A percentile compares a stretch with the other conserved stretches of the same genome.
Conservation (phyloP, 2,113 vertebrate genomes). For the Progne subis region DNA sequence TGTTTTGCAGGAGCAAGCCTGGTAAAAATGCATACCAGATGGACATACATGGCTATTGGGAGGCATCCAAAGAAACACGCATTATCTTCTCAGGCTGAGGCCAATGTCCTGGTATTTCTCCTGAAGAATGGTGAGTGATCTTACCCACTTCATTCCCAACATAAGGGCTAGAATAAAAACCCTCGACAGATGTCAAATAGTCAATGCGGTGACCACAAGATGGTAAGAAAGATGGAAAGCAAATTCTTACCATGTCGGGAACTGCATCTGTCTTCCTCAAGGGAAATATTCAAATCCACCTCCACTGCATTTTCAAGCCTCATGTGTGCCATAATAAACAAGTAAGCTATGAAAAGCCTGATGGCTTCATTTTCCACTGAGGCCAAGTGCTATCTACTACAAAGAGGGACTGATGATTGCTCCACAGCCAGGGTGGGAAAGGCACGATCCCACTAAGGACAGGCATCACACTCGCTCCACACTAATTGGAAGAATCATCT, state of each 20-base stretch:
- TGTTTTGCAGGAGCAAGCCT: not conserved
- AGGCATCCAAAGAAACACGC: not conserved
- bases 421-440: not conserved
- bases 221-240: not conserved
- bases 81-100: not conserved
- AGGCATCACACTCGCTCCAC: not conserved
- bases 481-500: not conserved
- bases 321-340: not conserved
- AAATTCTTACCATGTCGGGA: not conserved
- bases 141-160: not conserved
- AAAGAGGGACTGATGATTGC: not conserved
- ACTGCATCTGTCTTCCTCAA: not conserved
- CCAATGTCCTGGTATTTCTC: not conserved
- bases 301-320: not conserved
- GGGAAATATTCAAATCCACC: not conserved
- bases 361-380: not conserved
- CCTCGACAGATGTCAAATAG: not conserved
- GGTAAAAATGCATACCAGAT: slow-evolving; percentile 24
- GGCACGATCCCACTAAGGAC: not conserved
- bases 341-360: not conserved
- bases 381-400: not conserved
- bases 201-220: not conserved
- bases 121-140: not conserved
- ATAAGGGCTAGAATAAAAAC: not conserved
- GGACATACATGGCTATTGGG: not conserved